Evolutionary conservation across 1,140 invertebrate genomes (phyloP).

Genomic region (Callitettix versicolor): DNA sequence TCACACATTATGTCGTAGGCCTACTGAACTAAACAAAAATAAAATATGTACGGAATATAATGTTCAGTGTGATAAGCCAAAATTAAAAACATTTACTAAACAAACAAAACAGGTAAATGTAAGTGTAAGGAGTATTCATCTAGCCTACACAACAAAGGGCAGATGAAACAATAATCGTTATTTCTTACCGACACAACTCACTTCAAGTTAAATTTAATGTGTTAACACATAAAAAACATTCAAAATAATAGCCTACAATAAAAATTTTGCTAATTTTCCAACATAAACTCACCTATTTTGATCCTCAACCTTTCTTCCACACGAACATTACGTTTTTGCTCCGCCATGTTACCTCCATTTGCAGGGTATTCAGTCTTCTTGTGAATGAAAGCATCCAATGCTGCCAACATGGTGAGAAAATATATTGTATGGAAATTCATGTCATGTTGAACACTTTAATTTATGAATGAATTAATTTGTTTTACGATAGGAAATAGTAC

Average conservation of each 20-base stretch:
- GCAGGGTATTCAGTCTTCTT: neutral
- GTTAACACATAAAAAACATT: neutral
- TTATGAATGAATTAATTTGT: slow-evolving; percentile 2
- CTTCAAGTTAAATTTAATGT: neutral
- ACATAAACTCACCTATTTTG: slow-evolving; percentile 63
- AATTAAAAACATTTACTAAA: slow-evolving; percentile 6
- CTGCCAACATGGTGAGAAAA: neutral
- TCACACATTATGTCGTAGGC: too few species aligned
- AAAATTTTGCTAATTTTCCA: slow-evolving; percentile 20
- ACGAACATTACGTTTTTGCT: slow-evolving; percentile 70
- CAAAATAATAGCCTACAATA: neutral
- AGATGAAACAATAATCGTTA: slow-evolving; percentile 6
- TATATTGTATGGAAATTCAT: neutral
- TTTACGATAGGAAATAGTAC: neutral
- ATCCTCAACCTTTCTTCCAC: slow-evolving; percentile 77
- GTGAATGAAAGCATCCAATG: slow-evolving; percentile 7
- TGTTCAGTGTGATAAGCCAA: neutral
- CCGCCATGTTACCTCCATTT: slow-evolving; percentile 73
- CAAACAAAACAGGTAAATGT: neutral
- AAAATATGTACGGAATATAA: too few species aligned
- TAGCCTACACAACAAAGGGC: slow-evolving; percentile 15
- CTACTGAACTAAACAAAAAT: too few species aligned
- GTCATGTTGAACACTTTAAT: neutral
- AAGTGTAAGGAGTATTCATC: neutral
- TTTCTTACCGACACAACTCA: neutral